A percentile compares a stretch with the other conserved stretches of the same genome.
phyloP scores from a whole-genome alignment of 2,888 invertebrate genomes.

The Tenthredo mesomela region DNA sequence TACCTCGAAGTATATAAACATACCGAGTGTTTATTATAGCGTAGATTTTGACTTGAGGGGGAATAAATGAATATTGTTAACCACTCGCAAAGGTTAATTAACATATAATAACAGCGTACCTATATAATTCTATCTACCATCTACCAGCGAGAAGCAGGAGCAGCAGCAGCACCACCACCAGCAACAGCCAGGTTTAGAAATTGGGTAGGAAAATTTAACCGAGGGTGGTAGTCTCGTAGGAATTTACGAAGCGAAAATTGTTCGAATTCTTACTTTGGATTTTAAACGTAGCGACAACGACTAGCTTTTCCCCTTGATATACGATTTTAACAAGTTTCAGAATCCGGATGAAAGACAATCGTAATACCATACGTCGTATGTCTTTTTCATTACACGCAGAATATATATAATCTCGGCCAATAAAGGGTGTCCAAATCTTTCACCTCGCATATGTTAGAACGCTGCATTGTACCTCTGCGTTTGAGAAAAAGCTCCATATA shows the following conservation, averaged over 20 bases:
- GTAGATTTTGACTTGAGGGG: background rate
- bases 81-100: slow-evolving; percentile 9
- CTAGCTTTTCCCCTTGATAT: background rate
- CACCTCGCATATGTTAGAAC: background rate
- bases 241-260: background rate
- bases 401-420: background rate
- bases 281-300: background rate
- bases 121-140: background rate
- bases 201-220: background rate
- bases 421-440: no score
- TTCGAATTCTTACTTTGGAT: background rate
- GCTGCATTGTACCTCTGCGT: slow-evolving; percentile 26
- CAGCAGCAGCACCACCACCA: no score
- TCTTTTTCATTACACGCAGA: background rate
- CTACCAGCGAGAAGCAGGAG: background rate
- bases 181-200: background rate
- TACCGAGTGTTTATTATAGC: slow-evolving; percentile 1
- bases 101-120: slow-evolving; percentile 12
- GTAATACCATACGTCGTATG: no score
- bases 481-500: background rate
- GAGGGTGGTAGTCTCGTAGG: background rate
- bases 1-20: background rate
- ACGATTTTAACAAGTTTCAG: background rate
- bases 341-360: background rate
- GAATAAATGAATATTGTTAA: slow-evolving; percentile 9